phyloP scores from a whole-genome alignment of 2,113 vertebrate species.

The Psilopsiagon aurifrons region DNA sequence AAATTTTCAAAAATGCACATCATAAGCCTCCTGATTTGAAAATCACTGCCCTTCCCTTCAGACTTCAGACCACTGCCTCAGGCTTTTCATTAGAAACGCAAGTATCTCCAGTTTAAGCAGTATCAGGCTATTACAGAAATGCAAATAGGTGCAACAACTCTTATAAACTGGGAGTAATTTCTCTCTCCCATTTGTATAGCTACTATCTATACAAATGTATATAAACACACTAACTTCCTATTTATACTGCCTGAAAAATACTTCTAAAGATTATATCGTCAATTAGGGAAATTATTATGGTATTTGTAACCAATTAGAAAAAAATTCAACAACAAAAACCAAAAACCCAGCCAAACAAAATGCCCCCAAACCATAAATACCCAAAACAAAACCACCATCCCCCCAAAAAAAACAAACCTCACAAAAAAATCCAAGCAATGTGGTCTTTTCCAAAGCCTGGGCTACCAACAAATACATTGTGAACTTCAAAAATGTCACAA shows the following conservation, averaged over 20 bases:
- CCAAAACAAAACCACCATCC: not conserved
- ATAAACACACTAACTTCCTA: not conserved
- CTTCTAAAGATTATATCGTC: not conserved
- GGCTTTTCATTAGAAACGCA: not conserved
- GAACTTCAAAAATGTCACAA: not conserved
- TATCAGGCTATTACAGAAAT: not conserved
- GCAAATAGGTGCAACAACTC: not conserved
- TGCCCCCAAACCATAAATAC: not conserved
- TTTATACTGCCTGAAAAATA: not conserved
- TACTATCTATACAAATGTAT: not conserved
- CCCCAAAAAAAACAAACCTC: too few relatives aligned
- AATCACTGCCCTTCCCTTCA: not conserved
- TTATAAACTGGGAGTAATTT: not conserved
- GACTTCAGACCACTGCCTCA: not conserved
- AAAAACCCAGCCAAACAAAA: not conserved
- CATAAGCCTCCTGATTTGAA: not conserved
- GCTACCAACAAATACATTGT: not conserved
- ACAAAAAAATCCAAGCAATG: not conserved
- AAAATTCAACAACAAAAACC: too few relatives aligned
- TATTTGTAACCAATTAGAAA: not conserved
- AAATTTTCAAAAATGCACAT: not conserved
- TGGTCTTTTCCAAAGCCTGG: not conserved
- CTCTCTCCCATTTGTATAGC: not conserved
- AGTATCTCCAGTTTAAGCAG: not conserved
- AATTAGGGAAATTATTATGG: not conserved